Base-by-base conservation (phyloP, 2,113 vertebrate species). In the Silurus asotus region DNA sequence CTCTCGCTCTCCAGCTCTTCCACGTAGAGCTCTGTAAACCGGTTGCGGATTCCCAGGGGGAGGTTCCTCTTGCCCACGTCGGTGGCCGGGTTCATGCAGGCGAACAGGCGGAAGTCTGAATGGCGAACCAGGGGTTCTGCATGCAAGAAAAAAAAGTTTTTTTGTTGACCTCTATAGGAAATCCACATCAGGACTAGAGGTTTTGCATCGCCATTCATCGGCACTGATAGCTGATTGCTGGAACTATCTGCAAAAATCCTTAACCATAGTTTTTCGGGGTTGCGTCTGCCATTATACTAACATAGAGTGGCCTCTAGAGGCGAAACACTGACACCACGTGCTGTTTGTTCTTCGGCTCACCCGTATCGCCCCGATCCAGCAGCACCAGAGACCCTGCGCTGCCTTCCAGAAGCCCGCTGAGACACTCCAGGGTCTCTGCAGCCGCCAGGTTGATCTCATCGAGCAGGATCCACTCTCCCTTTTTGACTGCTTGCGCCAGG, bases 11-110 rank as follows among this genome's bases (percentile, higher is more conserved):
- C 97, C 82, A 99, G 84, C 94, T 99, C 98, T 90, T 99, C 97
- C 55, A 99, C 94, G 49, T 97, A 99, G 86, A 99, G 93, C 94
- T 99, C 98, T 83, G 98, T 99, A 89, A 99, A 98, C 88, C 98
- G 96, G 94, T 99, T 99, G 91, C 98, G 96, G 90, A 99, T 96
- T 90, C 98, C 98, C 80, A 96, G 96, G 84, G 98, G 98, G 45
- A 99, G 96, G 92, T 99, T 99, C 92, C 95, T 96, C 92, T 99
- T 99, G 62, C 98, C 98, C 72, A 99, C 96, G 90, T 99, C 98
- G 20, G 98, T 99, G 79, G 98, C 98, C 86, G 98, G 98, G 90
- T 99, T 99, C 98, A 99, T 99, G 92, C 98, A 99, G 1, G 97
- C 98, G 94, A 99, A 99, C 83, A 99, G 94, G 56, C 93, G 95